Base-by-base conservation (phyloP, 1,140 invertebrate genomes). In the Ceratoteleas bidentatus region DNA sequence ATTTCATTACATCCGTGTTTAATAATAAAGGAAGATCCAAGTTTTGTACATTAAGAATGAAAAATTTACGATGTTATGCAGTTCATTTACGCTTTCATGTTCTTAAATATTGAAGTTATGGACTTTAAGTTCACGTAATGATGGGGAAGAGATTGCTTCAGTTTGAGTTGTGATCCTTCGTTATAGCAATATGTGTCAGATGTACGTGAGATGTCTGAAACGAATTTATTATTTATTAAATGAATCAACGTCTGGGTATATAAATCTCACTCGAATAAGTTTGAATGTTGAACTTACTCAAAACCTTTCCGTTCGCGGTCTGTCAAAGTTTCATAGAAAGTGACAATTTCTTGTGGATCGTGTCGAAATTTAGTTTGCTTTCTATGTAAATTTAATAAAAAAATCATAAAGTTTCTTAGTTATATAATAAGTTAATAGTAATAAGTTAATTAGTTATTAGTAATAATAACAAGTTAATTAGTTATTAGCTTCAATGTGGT, bases 11-110 rank as follows among this genome's bases (percentile, higher is more conserved):
- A 54, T 47, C 52, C 43, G 50, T 56, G 50, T 60, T 13, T 40
- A 69, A 57, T 49, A 69, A 60, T 58, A 57, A 69, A 60, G 40
- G 32, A 56, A 4, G 40, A 43, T 43, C 40, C 2, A 38, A 32
- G 14, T 33, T 69, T 50, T 61, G 54, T 53, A 52, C 47, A 15
- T 14, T 58, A 53, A 61, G 57, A 34, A 53, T 53, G 34, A 50
- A 61, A 70, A 61, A 70, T 54, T 61, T 61, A 60, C 60, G 40
- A 3, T 50, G 47, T 61, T 70, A 54, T 33, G 24, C 36, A 10
- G 56, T 45, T 61, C 68, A 70, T 60, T 70, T 70, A 61, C 47
- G 57, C 52, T 61, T 70, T 69, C 54, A 70, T 70, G 45, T 70
- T 61, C 57, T 61, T 70, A 53, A 43, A 52, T 70, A 57, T 57